Evolutionary conservation across 2,797 vertebrate species (phyloP).

Genomic region (Lagodon rhomboides): DNA sequence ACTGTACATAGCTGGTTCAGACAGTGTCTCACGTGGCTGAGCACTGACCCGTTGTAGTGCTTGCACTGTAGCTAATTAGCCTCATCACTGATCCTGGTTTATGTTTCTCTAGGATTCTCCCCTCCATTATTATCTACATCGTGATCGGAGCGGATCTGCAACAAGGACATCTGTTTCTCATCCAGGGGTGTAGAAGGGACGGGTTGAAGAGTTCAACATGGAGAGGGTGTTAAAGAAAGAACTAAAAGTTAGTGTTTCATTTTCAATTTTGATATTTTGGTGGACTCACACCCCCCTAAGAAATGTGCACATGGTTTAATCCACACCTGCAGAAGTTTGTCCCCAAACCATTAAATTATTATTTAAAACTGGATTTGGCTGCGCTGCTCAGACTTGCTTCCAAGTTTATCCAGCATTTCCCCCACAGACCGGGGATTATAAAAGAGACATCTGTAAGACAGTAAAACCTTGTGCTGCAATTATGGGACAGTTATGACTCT

Average conservation of each 20-base stretch:
- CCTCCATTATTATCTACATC: slow-evolving; percentile 45
- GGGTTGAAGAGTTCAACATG: too few species aligned
- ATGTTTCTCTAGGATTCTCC: slow-evolving; percentile 44
- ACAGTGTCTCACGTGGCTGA: slow-evolving; percentile 31
- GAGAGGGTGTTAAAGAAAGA: neutral
- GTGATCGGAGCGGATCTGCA: slow-evolving; percentile 26
- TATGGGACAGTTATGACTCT: too few species aligned
- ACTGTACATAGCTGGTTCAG: slow-evolving; percentile 56
- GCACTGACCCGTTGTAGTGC: slow-evolving; percentile 56
- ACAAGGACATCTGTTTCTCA: slow-evolving; percentile 33
- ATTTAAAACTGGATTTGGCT: too few species aligned
- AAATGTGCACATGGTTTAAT: neutral
- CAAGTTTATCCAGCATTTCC: too few species aligned
- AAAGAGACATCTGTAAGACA: too few species aligned
- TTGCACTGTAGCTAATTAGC: slow-evolving; percentile 67
- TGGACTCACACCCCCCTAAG: too few species aligned
- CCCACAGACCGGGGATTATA: too few species aligned
- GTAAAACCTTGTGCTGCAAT: too few species aligned
- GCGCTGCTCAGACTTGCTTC: too few species aligned
- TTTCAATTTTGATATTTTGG: neutral
- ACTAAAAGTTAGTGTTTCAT: neutral
- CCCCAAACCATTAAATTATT: too few species aligned
- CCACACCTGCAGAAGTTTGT: neutral
- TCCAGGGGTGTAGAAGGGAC: neutral
- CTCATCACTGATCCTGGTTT: slow-evolving; percentile 58